Conservation (phyloP, 35 echinoderm and acorn worm genomes). For the Diadema setosum region DNA sequence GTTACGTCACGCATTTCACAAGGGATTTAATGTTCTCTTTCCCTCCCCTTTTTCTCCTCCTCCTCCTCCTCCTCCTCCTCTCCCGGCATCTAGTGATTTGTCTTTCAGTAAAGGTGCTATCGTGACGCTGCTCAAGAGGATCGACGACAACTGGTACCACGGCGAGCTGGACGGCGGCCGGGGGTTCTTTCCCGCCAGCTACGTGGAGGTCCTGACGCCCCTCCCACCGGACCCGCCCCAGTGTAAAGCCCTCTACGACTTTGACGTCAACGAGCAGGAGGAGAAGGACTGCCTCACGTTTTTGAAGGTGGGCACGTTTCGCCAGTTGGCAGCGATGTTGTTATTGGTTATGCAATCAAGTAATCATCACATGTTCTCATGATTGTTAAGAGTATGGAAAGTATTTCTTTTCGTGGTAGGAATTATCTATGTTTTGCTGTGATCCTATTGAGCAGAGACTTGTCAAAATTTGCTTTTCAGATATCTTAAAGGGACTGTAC, state of each 20-base stretch:
- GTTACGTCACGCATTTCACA: too few relatives aligned
- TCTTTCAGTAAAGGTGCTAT: conserved; percentile 94
- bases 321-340: too few relatives aligned
- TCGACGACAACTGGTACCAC: conserved; percentile 97
- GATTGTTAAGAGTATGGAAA: too few relatives aligned
- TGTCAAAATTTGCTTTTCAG: too few relatives aligned
- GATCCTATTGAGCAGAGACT: too few relatives aligned
- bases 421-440: too few relatives aligned
- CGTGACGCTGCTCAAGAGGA: conserved; percentile 76
- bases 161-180: conserved; percentile 63
- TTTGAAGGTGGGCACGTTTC: too few relatives aligned
- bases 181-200: conserved; percentile 92
- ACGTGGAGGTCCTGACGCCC: conserved; percentile 76
- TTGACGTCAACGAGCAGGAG: conserved; percentile 84
- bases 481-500: too few relatives aligned
- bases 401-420: too few relatives aligned
- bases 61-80: too few relatives aligned
- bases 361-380: too few relatives aligned
- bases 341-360: too few relatives aligned
- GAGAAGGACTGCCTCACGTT: conserved; percentile 93
- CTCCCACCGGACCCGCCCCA: conserved; percentile 76
- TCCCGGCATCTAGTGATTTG: conserved; percentile 67
- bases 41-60: not conserved
- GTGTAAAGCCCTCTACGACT: conserved; percentile 97
- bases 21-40: not conserved